Percentiles rank a stretch among this genome's conserved stretches.
Conservation (phyloP, 2,888 invertebrate genomes). For the Pachydiplax longipennis region DNA sequence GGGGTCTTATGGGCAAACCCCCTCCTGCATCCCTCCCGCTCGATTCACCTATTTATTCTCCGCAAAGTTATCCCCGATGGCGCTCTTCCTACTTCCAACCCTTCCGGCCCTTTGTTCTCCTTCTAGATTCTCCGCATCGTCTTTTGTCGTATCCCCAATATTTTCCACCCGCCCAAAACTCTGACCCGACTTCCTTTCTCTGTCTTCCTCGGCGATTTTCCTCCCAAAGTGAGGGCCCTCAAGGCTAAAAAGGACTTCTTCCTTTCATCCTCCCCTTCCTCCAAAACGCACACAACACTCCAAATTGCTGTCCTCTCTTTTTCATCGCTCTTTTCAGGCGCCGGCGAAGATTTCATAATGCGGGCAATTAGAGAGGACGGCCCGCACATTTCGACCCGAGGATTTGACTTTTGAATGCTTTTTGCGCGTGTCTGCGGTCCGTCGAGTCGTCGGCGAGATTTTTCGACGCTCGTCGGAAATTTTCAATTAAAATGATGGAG, state of each 20-base stretch:
- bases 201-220: neutral
- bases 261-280: neutral
- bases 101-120: conserved; percentile 1
- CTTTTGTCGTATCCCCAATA: conserved; percentile 23
- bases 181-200: neutral
- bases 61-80: neutral
- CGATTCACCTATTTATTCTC: neutral
- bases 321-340: neutral
- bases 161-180: conserved; percentile 22
- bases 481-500: too few relatives aligned
- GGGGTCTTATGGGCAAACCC: neutral
- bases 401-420: neutral
- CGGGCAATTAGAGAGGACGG: neutral
- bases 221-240: neutral
- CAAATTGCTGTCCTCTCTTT: neutral
- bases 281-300: neutral
- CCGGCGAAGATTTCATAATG: neutral
- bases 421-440: neutral
- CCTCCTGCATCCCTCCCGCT: neutral
- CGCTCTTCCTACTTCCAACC: neutral
- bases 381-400: neutral
- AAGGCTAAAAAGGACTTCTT: neutral
- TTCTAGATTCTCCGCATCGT: neutral
- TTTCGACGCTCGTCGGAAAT: neutral
- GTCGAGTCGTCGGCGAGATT: neutral